These are phyloP conservation scores for Neomonachus schauinslandi DNA, from an alignment of 2,113 vertebrate species.

Conservation along the genomic window DNA sequence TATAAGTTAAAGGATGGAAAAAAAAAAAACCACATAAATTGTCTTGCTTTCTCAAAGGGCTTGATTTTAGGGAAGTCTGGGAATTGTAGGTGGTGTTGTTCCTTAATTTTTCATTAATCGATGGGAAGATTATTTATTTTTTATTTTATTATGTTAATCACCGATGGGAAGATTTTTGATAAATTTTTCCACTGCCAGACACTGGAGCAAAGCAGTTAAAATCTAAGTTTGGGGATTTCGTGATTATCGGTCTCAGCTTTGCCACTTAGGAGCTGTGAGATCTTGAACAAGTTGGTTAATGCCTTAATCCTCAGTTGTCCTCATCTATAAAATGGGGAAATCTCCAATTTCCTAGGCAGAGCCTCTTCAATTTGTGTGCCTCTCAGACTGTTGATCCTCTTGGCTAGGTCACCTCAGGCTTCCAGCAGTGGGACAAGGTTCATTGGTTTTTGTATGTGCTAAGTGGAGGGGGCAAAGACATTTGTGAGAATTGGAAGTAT, in stretches of 20 bases:
- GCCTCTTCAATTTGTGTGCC: background rate
- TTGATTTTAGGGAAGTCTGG: background rate
- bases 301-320: background rate
- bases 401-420: background rate
- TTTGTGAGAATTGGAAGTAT: background rate
- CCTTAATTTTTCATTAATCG: constrained; percentile 11
- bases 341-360: background rate
- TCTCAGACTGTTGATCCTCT: background rate
- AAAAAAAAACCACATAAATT: background rate
- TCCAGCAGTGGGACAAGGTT: background rate
- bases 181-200: background rate
- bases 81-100: constrained; percentile 3
- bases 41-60: background rate
- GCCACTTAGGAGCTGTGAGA: background rate
- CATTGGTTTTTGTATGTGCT: background rate
- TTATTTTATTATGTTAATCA: too few relatives aligned
- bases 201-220: background rate
- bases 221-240: background rate
- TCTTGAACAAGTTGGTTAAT: background rate
- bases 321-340: background rate
- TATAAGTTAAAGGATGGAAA: background rate
- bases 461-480: background rate
- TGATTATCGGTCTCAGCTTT: constrained; percentile 1
- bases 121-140: background rate
- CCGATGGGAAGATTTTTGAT: background rate